phyloP scores from a whole-genome alignment of 2,797 vertebrate species.

The Acipenser oxyrinchus region DNA sequence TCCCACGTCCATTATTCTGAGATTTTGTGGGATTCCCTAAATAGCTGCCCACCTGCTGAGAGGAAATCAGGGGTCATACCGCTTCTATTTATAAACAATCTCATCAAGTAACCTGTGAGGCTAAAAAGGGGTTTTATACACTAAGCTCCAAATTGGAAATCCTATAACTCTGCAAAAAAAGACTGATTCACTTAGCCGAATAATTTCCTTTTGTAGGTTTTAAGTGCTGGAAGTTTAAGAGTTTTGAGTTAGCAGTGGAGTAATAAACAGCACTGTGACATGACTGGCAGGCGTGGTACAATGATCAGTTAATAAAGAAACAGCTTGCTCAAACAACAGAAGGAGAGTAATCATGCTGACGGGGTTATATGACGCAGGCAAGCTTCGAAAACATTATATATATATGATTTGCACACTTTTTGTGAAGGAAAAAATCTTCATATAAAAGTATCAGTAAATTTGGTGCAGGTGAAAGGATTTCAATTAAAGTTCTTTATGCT shows the following conservation, averaged over 20 bases:
- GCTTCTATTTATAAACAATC: slow-evolving; percentile 5
- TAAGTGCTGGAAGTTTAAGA: not conserved
- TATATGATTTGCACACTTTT: not conserved
- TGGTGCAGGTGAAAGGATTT: too few relatives aligned
- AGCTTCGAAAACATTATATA: not conserved
- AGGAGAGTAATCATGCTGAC: slow-evolving; percentile 7
- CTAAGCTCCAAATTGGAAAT: slow-evolving; percentile 18
- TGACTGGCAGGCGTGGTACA: not conserved
- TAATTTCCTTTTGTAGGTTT: not conserved
- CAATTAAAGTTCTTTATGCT: too few relatives aligned
- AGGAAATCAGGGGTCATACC: slow-evolving; percentile 35
- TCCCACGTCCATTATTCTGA: slow-evolving; percentile 23
- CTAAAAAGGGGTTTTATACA: slow-evolving; percentile 18
- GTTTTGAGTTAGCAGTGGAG: too few relatives aligned
- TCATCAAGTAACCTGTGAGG: not conserved
- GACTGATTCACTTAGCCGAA: not conserved
- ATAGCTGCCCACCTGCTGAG: slow-evolving; percentile 35
- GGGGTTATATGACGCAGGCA: not conserved
- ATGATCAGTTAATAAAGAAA: not conserved
- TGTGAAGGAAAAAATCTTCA: too few relatives aligned
- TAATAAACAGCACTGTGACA: not conserved
- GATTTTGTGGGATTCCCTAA: slow-evolving; percentile 21
- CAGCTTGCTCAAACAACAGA: not conserved
- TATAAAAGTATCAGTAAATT: too few relatives aligned
- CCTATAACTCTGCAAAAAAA: slow-evolving; percentile 35